These are phyloP conservation scores for Xestia rhomboidea DNA, from an alignment of 2,888 invertebrate species.

Conservation along the genomic window DNA sequence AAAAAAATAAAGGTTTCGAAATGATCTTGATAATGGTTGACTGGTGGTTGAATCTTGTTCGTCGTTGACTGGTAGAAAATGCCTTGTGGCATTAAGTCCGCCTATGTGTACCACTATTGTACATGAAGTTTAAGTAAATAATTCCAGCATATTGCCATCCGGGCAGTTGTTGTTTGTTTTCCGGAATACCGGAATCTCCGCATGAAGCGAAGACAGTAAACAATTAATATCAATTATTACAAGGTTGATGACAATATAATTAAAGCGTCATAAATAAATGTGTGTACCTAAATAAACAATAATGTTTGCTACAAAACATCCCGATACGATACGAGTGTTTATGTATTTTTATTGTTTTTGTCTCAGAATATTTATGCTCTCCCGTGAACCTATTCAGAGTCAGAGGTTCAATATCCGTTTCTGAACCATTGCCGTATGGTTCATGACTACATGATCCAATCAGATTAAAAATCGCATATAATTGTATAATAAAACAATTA, in stretches of 20 bases:
- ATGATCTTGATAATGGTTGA: no score
- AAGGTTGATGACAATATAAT: slow-evolving; percentile 27
- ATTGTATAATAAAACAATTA: no score
- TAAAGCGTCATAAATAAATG: slow-evolving; percentile 15
- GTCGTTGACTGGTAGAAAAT: no score
- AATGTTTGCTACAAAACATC: slow-evolving; percentile 11
- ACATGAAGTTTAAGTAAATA: no score
- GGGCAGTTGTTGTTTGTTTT: background rate
- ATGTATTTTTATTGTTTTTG: slow-evolving; percentile 36
- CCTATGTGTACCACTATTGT: no score
- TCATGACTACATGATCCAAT: background rate
- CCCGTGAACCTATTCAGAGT: background rate
- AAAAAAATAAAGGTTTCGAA: no score
- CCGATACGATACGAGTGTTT: slow-evolving; percentile 13
- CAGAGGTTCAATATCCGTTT: background rate
- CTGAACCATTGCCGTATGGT: background rate
- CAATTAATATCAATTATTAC: slow-evolving; percentile 25
- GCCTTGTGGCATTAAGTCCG: no score
- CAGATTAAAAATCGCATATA: no score
- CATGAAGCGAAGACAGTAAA: background rate
- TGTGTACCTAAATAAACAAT: background rate
- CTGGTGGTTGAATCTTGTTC: no score
- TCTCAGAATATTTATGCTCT: background rate
- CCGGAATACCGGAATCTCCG: background rate
- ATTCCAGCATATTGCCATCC: background rate